These are phyloP conservation scores for Urocitellus parryii DNA, from an alignment of 2,113 vertebrate genomes.

Conservation along the genomic window DNA sequence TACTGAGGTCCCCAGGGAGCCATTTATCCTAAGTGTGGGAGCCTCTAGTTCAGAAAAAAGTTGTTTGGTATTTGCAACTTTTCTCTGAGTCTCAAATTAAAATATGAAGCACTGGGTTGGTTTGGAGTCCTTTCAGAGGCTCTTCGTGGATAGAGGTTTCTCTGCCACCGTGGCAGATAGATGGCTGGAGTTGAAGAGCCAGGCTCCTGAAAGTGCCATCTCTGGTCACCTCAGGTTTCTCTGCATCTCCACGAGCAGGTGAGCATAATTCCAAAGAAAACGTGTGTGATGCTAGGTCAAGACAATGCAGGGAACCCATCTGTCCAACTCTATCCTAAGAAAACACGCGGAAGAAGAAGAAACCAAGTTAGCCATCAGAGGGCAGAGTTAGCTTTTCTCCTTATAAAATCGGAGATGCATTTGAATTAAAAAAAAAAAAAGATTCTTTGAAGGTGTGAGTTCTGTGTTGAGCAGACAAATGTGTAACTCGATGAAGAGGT, in stretches of 20 bases:
- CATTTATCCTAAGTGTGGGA: neutral
- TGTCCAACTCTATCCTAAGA: neutral
- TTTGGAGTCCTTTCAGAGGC: neutral
- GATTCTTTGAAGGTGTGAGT: neutral
- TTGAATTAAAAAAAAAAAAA: neutral
- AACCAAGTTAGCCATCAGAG: constrained; percentile 5
- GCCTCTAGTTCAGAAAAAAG: neutral
- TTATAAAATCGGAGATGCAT: neutral
- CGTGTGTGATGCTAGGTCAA: rapidly evolving
- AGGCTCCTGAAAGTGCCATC: neutral
- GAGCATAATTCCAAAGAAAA: neutral
- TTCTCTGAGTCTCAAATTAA: neutral
- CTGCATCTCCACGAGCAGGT: neutral
- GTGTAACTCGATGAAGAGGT: neutral
- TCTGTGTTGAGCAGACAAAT: neutral
- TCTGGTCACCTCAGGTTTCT: rapidly evolving
- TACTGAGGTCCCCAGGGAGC: rapidly evolving
- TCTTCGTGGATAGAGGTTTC: neutral
- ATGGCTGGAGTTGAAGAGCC: neutral
- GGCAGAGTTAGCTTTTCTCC: constrained; percentile 57
- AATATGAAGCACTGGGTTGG: neutral
- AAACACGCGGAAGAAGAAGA: neutral
- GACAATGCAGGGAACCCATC: rapidly evolving
- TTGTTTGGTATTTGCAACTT: neutral
- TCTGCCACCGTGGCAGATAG: neutral